Conservation (phyloP, 2,113 vertebrate species). For the Bothrops jararaca region DNA sequence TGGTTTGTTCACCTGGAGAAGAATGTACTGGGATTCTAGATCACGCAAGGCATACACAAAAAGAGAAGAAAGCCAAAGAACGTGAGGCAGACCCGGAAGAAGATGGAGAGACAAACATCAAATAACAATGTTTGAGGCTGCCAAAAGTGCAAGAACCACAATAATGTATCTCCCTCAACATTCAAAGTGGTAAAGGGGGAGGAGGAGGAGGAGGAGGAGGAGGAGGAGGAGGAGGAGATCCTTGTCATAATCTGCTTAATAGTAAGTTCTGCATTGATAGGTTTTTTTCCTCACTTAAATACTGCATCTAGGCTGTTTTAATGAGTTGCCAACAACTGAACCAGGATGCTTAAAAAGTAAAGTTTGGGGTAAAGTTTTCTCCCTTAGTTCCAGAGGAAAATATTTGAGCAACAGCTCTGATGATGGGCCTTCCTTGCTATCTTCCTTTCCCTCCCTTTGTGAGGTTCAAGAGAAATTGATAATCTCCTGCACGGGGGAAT, state of each 20-base stretch:
- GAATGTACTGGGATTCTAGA: too few species aligned
- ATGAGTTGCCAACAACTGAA: background rate
- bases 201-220: too few species aligned
- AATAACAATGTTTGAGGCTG: background rate
- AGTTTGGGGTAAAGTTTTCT: background rate
- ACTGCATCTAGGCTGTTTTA: background rate
- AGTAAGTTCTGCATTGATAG: background rate
- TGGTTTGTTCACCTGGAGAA: background rate
- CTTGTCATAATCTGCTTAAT: background rate
- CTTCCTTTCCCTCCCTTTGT: slow-evolving; percentile 21
- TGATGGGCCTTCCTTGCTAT: slow-evolving; percentile 43
- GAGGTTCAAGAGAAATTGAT: slow-evolving; percentile 54
- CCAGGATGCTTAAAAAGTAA: background rate
- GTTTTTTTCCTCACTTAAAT: background rate
- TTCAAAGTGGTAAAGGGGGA: background rate
- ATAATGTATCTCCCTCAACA: background rate
- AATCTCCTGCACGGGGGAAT: slow-evolving; percentile 58
- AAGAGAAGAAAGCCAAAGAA: background rate
- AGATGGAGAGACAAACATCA: background rate
- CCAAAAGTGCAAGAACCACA: background rate
- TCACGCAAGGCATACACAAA: background rate
- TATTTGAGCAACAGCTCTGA: background rate
- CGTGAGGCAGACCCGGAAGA: background rate
- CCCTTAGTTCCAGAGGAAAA: background rate
- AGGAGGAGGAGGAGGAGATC: background rate